Conservation (phyloP, 2,888 invertebrate species). For the Ellobium chinense region DNA sequence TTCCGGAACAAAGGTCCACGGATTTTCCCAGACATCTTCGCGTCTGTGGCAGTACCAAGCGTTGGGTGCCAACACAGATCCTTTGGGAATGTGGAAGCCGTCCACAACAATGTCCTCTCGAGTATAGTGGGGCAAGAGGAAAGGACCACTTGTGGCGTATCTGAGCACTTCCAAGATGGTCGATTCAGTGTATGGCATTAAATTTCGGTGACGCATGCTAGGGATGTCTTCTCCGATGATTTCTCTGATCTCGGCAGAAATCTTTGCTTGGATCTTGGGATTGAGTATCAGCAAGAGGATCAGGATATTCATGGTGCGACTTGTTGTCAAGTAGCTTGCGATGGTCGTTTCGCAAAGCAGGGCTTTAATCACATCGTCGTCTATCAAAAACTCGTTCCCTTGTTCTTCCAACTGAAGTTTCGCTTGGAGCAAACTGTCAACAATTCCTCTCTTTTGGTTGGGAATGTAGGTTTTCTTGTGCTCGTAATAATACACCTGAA, state of each 20-base stretch:
- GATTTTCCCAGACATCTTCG: constrained; percentile 36
- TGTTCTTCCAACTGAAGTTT: constrained; percentile 18
- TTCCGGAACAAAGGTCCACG: constrained; percentile 42
- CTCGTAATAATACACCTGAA: not conserved
- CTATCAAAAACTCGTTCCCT: not conserved
- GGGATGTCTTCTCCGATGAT: constrained; percentile 45
- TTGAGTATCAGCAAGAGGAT: constrained; percentile 50
- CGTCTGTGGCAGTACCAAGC: constrained; percentile 35
- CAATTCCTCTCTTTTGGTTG: constrained; percentile 44
- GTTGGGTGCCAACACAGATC: constrained; percentile 43
- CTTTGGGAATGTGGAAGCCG: constrained; percentile 36
- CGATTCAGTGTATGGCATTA: constrained; percentile 49
- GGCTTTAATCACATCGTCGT: constrained; percentile 34
- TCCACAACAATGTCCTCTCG: constrained; percentile 24
- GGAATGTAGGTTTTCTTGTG: not conserved
- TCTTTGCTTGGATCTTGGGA: constrained; percentile 48
- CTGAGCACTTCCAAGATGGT: constrained; percentile 43
- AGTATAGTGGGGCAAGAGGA: constrained; percentile 29
- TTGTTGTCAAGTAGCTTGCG: constrained; percentile 34
- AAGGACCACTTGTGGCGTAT: constrained; percentile 1
- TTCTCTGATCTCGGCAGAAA: constrained; percentile 48
- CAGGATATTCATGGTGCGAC: constrained; percentile 42
- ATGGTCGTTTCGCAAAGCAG: constrained; percentile 23
- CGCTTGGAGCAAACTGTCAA: constrained; percentile 47
- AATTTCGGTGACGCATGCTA: constrained; percentile 35